Evolutionary conservation across 2,888 invertebrate genomes (phyloP).

Genomic region (Pachliopta kotzebuea): DNA sequence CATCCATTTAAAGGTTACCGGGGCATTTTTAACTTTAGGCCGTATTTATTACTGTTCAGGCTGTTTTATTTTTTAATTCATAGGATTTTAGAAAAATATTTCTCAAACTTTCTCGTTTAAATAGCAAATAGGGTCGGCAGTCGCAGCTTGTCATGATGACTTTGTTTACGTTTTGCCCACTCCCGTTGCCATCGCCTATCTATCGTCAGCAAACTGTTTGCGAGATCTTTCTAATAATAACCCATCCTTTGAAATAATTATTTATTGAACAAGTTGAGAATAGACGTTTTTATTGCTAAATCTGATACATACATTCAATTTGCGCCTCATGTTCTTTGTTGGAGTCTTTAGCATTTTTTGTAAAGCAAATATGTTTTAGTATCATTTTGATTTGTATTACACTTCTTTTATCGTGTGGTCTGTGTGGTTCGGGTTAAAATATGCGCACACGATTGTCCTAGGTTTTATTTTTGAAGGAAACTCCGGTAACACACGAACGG

Average conservation of each 20-base stretch:
- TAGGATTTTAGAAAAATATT: too few relatives aligned
- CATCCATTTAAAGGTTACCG: too few relatives aligned
- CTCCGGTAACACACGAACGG: conserved; percentile 33
- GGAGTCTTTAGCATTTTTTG: too few relatives aligned
- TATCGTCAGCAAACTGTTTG: conserved; percentile 57
- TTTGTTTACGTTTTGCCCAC: conserved; percentile 52
- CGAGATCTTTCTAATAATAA: conserved; percentile 31
- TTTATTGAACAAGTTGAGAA: conserved; percentile 3
- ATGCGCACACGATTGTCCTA: background rate
- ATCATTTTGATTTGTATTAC: too few relatives aligned
- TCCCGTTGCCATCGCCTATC: conserved; percentile 47
- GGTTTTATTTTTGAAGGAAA: conserved; percentile 35
- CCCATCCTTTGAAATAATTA: conserved; percentile 37
- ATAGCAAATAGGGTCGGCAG: conserved; percentile 36
- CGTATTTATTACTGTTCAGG: too few relatives aligned
- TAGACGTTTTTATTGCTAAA: too few relatives aligned
- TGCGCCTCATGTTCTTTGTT: too few relatives aligned
- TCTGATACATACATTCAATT: too few relatives aligned
- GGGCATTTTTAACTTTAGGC: too few relatives aligned
- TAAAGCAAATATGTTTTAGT: too few relatives aligned
- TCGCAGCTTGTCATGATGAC: conserved; percentile 44
- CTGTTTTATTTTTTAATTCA: too few relatives aligned
- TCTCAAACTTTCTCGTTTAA: background rate
- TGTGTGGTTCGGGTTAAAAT: background rate
- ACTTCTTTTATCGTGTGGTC: background rate